Conservation (phyloP, 2,888 invertebrate species). For the Adineta ricciae region DNA sequence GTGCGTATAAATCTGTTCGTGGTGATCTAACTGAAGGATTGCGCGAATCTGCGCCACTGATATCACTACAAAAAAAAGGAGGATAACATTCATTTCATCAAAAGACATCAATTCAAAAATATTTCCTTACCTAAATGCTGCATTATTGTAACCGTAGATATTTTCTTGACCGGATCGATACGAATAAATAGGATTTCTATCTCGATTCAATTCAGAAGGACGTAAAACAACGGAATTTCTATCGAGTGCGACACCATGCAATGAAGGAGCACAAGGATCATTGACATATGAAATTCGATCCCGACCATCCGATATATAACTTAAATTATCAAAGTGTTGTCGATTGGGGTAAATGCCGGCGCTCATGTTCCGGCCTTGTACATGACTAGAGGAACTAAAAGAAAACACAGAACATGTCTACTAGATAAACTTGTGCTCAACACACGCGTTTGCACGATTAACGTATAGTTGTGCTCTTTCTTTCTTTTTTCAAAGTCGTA, state of each 20-base stretch:
- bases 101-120: not conserved
- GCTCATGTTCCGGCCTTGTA: not conserved
- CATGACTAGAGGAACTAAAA: slow-evolving; percentile 1
- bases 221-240: not conserved
- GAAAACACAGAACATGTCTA: not conserved
- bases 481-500: too few relatives aligned
- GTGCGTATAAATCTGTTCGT: not conserved
- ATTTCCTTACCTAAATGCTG: not conserved
- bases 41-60: not conserved
- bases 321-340: slow-evolving; percentile 4
- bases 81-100: not conserved
- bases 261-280: not conserved
- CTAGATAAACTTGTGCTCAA: not conserved
- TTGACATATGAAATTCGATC: not conserved
- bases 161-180: not conserved
- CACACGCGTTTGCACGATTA: not conserved
- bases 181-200: not conserved
- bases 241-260: not conserved
- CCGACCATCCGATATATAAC: not conserved
- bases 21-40: not conserved
- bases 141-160: not conserved
- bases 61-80: not conserved
- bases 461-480: too few relatives aligned
- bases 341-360: not conserved
- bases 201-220: not conserved